Base-by-base conservation (phyloP, 1,140 invertebrate genomes). In the Harlomillsia oculata region DNA sequence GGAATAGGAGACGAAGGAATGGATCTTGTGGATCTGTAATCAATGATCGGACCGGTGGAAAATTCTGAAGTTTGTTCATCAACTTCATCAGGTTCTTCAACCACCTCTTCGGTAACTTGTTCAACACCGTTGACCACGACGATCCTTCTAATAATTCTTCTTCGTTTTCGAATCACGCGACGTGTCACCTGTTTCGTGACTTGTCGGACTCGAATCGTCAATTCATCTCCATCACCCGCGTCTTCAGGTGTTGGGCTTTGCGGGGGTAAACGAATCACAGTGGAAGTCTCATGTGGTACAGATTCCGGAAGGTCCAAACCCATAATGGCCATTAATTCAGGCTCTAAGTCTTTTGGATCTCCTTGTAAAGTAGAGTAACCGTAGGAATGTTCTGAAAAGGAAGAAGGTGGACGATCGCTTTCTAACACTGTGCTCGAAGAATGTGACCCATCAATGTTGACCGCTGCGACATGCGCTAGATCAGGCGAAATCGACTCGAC, bases 51-150 rank as follows among this genome's bases (percentile, higher is more conserved):
- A 2, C 57, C 60, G 28, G 53, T 58, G 4, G 62, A 51, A 6
- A 56, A 26, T 23, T 62, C 45, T 14, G 18, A 23, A 16, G 50
- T 61, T 16, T 64, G 60, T 39, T 65, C 64, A 72, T 88, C 84
- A 26, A 87, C 72, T 71, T 86, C 82, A 67, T 89, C 83, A 20
- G 85, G 83, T 72, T 89, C 83, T 70, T 89, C 83, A 54, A 88
- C 73, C 3, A 89, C 73, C 72, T 89, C 85, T 72, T 89, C 86
- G 9, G 80, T 82, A 0, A 85, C 78, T 63, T 83, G 80, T 70
- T 89, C 85, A 72, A 87, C 84, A 1, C 86, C 87, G 69, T 90
- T 82, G 51, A 89, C 80, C 8, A 89, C 82, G 0, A 82, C 80
- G 4, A 86, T 76, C 65, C 80, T 80, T 46, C 83, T 75, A 36